Conservation (phyloP, 2,113 vertebrate species). For the Phrynosoma platyrhinos region DNA sequence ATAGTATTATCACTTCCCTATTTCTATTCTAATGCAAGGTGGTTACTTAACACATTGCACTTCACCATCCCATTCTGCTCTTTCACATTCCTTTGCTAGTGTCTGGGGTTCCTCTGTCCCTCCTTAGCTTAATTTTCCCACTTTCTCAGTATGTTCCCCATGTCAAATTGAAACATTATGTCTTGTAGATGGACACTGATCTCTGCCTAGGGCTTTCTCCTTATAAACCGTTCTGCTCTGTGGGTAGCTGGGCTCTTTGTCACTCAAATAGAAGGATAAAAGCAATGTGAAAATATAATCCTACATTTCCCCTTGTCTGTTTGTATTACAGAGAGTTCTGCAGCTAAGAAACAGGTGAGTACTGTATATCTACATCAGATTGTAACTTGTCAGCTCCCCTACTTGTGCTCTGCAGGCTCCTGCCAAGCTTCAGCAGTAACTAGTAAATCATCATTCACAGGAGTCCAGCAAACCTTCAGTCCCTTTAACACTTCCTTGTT, state of each 20-base stretch:
- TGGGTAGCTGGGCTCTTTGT: neutral
- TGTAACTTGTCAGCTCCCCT: neutral
- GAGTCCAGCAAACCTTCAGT: conserved; percentile 30
- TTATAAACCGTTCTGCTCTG: neutral
- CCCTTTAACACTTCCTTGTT: conserved; percentile 25
- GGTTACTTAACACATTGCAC: neutral
- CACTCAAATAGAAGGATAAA: neutral
- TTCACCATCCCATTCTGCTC: neutral
- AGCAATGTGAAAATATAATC: neutral
- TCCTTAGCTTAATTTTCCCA: neutral
- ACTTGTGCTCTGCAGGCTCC: neutral
- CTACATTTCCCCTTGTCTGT: neutral
- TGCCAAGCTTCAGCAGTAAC: conserved; percentile 25
- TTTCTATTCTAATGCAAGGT: neutral
- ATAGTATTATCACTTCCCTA: neutral
- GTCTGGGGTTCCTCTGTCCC: neutral
- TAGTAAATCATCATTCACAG: conserved; percentile 37
- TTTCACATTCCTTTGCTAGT: too few relatives aligned
- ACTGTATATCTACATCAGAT: fast-evolving
- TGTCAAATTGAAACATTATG: neutral
- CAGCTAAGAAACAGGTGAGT: fast-evolving
- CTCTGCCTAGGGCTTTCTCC: neutral
- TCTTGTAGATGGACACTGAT: neutral
- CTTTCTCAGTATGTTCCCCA: neutral
- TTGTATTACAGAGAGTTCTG: neutral